Evolutionary conservation across 2,113 vertebrate species (phyloP), one percentile per base, ranked within the genome.

Genomic region (Oncorhynchus mykiss): DNA sequence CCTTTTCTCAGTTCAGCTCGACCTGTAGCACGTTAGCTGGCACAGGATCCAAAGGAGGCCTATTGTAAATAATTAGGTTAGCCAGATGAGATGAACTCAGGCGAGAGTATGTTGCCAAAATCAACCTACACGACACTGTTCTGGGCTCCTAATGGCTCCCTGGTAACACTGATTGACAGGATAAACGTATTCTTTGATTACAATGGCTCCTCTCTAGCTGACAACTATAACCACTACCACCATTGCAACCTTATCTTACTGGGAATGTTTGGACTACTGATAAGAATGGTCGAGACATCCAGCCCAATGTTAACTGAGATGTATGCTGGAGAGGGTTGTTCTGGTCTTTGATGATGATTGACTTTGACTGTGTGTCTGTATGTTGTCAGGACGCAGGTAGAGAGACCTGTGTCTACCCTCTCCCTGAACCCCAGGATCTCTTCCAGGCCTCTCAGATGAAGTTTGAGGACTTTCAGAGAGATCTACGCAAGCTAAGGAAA

Each of bases 371-470:
- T 84, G 74, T 79, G 62, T 81, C 65, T 76, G 72, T 84, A 3
- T 85, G 80, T 82, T 75, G 14, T 86, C 81, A 99, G 97, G 95
- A 98, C 74, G 95, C 96, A 78, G 97, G 96, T 83, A 95, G 90
- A 88, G 97, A 99, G 70, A 95, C 95, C 16, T 96, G 95, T 72
- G 80, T 94, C 74, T 98, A 95, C 86, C 96, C 96, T 69, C 91
- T 99, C 81, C 96, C 97, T 3, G 97, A 99, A 82, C 97, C 97
- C 1, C 96, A 97, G 81, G 97, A 99, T 89, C 94, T 99, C 25
- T 98, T 99, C 87, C 97, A 98, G 86, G 95, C 93, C 54, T 97
- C 97, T 0, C 97, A 99, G 74, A 93, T 99, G 94, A 99, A 98
- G 89, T 98, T 99, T 91, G 97, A 99, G 49, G 97, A 99, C 82